Evolutionary conservation across 2,113 vertebrate species (phyloP), one percentile per base, ranked within the genome.

Genomic region (Xiphias gladius): DNA sequence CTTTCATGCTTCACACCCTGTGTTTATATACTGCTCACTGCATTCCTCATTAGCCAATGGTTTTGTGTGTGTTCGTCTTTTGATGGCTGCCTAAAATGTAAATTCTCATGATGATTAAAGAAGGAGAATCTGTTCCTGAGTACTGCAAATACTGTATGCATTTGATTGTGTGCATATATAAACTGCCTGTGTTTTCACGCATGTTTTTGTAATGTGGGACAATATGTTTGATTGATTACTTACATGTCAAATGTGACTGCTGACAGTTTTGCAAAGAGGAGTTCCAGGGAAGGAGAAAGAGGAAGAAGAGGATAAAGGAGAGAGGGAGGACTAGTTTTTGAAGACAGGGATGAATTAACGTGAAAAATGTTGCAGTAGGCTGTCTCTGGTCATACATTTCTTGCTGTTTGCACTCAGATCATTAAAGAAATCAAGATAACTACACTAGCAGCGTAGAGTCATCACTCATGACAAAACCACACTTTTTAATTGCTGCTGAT

Each of bases 1-100:
- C 79, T 89, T 89, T 91, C 66, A 85, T 91, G 87, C 80, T 63
- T 73, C 74, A 85, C 68, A 84, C 43, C 50, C 87, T 86, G 85
- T 87, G 87, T 87, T 85, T 76, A 61, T 86, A 79, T 84, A 83
- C 70, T 14, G 68, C 67, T 85, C 24, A 61, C 30, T 81, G 72
- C 77, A 80, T 80, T 71, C 71, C 83, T 89, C 87, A 85, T 91
- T 88, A 92, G 80, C 71, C 20, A 2, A 4, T 59, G 46, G 50
- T 55, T 71, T 62, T 73, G 69, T 65, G n/a, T 72, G 17, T 80
- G 24, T 43, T 22, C 69, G 46, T 54, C 37, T 79, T 80, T 86
- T 79, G 62, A 80, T 86, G 55, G 55, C 61, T 41, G 59, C 24
- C 37, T 69, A 39, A 19, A 80, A 73, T 79, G 11, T 63, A 26